Percentiles rank a stretch among this genome's conserved stretches.
These are phyloP conservation scores for Temnothorax curvispinosus DNA, from an alignment of 1,140 invertebrate species.

Conservation along the genomic window DNA sequence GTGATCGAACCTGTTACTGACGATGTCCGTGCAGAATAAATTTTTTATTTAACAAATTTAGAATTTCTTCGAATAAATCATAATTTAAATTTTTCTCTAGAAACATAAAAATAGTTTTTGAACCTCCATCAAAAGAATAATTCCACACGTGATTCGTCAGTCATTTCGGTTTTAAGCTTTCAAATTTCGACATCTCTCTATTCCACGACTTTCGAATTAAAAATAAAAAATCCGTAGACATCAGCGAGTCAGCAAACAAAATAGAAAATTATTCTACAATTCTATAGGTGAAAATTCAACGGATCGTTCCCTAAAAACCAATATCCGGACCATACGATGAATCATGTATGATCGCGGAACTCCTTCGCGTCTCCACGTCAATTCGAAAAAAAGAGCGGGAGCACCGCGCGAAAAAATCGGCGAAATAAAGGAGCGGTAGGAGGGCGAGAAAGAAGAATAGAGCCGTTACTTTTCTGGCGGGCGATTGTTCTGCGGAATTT, in stretches of 20 bases:
- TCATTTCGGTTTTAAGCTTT: background rate
- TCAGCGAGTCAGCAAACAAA: background rate
- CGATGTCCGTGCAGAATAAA: background rate
- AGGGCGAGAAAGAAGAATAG: background rate
- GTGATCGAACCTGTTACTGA: background rate
- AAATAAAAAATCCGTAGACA: slow-evolving; percentile 7
- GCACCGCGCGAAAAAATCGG: background rate
- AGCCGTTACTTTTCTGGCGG: slow-evolving; percentile 32
- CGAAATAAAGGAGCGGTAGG: background rate
- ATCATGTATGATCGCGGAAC: slow-evolving; percentile 11
- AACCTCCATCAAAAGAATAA: background rate
- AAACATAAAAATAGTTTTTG: background rate
- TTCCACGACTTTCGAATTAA: background rate
- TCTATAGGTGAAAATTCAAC: background rate
- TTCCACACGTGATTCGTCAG: background rate
- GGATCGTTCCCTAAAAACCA: background rate
- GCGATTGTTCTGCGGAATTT: slow-evolving; percentile 54
- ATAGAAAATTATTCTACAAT: slow-evolving; percentile 22
- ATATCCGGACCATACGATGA: background rate
- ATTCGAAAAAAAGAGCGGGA: background rate
- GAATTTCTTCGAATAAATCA: background rate
- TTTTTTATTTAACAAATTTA: background rate
- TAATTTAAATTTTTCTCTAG: background rate
- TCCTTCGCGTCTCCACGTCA: background rate
- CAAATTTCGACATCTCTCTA: background rate